Conservation (phyloP, 2,797 vertebrate genomes). For the Petrocephalus schoutedeni region DNA sequence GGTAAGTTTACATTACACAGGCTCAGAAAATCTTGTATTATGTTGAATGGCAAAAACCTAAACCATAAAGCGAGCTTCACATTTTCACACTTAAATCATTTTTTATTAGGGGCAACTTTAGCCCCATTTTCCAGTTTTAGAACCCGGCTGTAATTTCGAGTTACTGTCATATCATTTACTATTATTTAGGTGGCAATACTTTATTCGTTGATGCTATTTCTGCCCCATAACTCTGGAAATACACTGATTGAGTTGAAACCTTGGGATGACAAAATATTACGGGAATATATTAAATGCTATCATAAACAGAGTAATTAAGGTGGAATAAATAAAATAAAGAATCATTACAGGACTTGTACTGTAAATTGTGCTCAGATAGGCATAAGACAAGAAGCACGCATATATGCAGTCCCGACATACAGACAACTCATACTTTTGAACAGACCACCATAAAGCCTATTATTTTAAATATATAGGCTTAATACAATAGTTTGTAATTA, state of each 20-base stretch:
- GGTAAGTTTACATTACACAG: not conserved
- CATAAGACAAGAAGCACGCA: not conserved
- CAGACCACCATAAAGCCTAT: not conserved
- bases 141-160: not conserved
- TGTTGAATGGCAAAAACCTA: not conserved
- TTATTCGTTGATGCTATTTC: not conserved
- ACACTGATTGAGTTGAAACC: not conserved
- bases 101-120: not conserved
- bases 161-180: not conserved
- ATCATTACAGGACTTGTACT: not conserved
- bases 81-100: not conserved
- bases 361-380: not conserved
- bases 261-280: not conserved
- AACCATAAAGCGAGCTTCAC: not conserved
- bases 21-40: not conserved
- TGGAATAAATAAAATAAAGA: not conserved
- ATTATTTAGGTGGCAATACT: not conserved
- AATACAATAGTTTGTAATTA: not conserved
- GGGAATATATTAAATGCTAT: not conserved
- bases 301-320: not conserved
- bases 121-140: not conserved
- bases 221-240: not conserved
- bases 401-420: not conserved
- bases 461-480: not conserved
- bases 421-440: not conserved